Evolutionary conservation across 2,888 invertebrate species (phyloP).

Genomic region (Clepsis dumicolana): DNA sequence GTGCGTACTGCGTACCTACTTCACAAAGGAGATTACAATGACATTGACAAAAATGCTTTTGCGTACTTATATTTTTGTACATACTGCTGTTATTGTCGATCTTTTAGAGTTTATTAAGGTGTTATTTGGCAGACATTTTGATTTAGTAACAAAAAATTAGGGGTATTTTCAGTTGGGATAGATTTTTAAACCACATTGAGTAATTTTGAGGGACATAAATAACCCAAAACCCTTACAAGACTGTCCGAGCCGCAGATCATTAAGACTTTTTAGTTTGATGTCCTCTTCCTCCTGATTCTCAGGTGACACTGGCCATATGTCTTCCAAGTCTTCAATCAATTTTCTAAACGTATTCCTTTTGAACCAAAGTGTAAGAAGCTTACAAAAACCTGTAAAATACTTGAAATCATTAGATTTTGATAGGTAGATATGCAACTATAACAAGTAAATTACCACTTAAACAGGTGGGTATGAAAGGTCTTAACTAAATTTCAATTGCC

Average conservation of each 20-base stretch:
- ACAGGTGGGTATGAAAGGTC: too few species aligned
- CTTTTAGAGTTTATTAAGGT: not conserved
- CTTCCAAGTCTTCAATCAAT: slow-evolving; percentile 66
- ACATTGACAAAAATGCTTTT: slow-evolving; percentile 5
- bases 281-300: slow-evolving; percentile 58
- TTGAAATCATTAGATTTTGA: not conserved
- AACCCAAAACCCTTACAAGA: slow-evolving; percentile 53
- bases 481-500: too few species aligned
- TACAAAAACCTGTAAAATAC: slow-evolving; percentile 64
- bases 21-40: slow-evolving; percentile 14
- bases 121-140: not conserved
- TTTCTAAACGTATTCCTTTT: slow-evolving; percentile 65
- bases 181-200: too few species aligned
- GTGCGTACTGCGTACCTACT: slow-evolving; percentile 8
- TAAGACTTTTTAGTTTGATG: slow-evolving; percentile 66
- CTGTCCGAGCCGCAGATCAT: slow-evolving; percentile 62
- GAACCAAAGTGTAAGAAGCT: slow-evolving; percentile 69
- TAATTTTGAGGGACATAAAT: not conserved
- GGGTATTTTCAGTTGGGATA: too few species aligned
- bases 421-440: not conserved
- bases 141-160: not conserved
- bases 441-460: too few species aligned
- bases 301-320: slow-evolving; percentile 68
- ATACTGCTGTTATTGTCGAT: not conserved
- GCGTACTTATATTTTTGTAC: not conserved